Conservation (phyloP, 1,140 invertebrate species). For the Drosophila melanogaster region DNA sequence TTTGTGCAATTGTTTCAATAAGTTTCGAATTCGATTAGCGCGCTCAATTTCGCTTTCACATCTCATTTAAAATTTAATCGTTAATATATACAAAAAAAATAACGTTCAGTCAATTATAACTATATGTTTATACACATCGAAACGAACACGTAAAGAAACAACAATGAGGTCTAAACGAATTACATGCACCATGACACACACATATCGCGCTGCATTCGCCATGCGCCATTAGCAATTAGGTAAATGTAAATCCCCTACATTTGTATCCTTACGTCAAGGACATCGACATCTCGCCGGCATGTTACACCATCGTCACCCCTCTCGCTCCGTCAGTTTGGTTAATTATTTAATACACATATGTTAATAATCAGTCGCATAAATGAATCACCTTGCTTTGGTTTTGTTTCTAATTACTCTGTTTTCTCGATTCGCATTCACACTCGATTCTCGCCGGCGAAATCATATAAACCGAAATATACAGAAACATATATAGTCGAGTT, state of each 20-base stretch:
- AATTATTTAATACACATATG: conserved; percentile 69
- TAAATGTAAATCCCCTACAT: conserved; percentile 42
- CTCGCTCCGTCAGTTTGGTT: conserved; percentile 38
- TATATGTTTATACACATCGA: conserved; percentile 45
- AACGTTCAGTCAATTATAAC: conserved; percentile 78
- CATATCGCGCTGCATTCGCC: conserved; percentile 2
- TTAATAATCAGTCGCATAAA: conserved; percentile 84
- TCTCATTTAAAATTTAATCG: conserved; percentile 63
- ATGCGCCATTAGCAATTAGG: conserved; percentile 4
- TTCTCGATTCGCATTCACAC: conserved; percentile 16
- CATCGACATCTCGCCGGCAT: conserved; percentile 15
- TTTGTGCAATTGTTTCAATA: conserved; percentile 28
- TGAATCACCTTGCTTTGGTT: conserved; percentile 76
- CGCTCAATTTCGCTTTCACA: conserved; percentile 17
- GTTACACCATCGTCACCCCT: conserved; percentile 8
- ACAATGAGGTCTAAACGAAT: conserved; percentile 50
- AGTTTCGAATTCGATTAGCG: conserved; percentile 18
- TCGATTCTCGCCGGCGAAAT: neutral
- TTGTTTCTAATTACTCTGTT: conserved; percentile 25
- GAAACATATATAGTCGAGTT: neutral
- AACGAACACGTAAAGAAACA: conserved; percentile 44
- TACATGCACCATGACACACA: conserved; percentile 10
- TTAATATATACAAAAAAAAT: conserved; percentile 78
- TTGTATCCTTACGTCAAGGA: conserved; percentile 35
- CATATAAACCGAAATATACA: neutral